Evolutionary conservation across 2,888 invertebrate species (phyloP), one percentile per base, ranked within the genome.

Genomic region (Aspidiotus destructor): DNA sequence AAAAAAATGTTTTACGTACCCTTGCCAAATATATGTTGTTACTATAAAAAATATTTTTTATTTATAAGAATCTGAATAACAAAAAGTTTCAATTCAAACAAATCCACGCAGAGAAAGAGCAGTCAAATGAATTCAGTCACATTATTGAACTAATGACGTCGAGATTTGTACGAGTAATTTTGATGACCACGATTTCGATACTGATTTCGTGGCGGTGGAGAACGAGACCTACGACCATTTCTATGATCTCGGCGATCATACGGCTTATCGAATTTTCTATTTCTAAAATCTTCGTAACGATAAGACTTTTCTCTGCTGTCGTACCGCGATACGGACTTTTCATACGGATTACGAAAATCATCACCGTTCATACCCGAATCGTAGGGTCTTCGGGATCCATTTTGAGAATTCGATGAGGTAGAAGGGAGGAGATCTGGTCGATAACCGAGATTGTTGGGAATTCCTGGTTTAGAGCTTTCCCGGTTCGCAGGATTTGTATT

Each of bases 21-120:
- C 67, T 67, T 67, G 67, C 67, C 67, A 67, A 67, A 67, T 28
- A 28, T 28, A 28, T 28, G 28, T 28, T 28, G 28, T 28, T 28
- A 28, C 28, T 28, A 28, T 28, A 28, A 28, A 28, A 28, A 28
- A 28, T 28, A 28, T 3, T 28, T 28, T 28, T 28, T 28, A 28
- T 28, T 28, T 28, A 28, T 28, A 28, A 28, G 28, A 28, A 28
- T 3, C 28, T 28, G 28, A 28, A 28, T 28, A 28, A 28, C 28
- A 28, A 28, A 28, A 28, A 28, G 28, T 28, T 28, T 28, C 28
- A 28, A 28, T 28, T 28, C 28, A 28, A 28, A 28, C 28, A 28
- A 28, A 3, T 28, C 28, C 28, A 48, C 48, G n/a, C 48, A n/a
- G 6, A 48, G 1, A 3, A n/a, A 48, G 48, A 11, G 48, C 48